A percentile compares a stretch with the other conserved stretches of the same genome.
Evolutionary conservation across 2,113 vertebrate genomes (phyloP).

Genomic region (Callopanchax toddi): DNA sequence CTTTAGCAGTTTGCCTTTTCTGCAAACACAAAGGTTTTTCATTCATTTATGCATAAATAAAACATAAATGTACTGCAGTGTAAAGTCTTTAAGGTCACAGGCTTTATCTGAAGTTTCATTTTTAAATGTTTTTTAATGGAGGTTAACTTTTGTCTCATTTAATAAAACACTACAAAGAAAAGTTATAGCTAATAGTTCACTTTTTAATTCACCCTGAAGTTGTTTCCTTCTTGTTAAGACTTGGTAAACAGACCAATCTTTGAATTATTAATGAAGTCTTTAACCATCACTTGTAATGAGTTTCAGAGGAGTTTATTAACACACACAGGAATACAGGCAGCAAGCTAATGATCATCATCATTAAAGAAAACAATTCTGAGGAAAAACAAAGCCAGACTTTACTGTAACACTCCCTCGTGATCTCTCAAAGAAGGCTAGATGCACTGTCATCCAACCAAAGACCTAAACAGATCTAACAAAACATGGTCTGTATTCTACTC

Average conservation of each 20-base stretch:
- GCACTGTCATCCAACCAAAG: neutral
- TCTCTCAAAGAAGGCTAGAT: neutral
- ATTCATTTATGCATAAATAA: no score
- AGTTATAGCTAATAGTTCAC: neutral
- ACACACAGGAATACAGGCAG: conserved; percentile 22
- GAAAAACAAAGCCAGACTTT: conserved; percentile 24
- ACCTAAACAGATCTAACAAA: no score
- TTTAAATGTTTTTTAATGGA: no score
- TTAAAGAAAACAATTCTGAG: conserved; percentile 15
- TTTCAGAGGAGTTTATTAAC: conserved; percentile 36
- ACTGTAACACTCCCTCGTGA: neutral
- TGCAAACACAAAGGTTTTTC: no score
- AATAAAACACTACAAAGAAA: neutral
- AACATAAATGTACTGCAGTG: no score
- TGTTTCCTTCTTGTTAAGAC: conserved; percentile 9
- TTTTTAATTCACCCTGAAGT: neutral
- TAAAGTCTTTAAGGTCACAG: no score
- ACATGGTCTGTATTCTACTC: no score
- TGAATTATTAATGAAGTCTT: conserved; percentile 61
- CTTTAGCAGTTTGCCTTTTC: no score
- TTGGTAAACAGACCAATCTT: conserved; percentile 19
- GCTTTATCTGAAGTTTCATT: no score
- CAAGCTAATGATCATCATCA: conserved; percentile 14
- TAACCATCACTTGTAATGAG: conserved; percentile 44
- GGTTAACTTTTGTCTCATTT: no score